These are phyloP conservation scores for Taurulus bubalis DNA, from an alignment of 2,113 vertebrate genomes.

Conservation along the genomic window DNA sequence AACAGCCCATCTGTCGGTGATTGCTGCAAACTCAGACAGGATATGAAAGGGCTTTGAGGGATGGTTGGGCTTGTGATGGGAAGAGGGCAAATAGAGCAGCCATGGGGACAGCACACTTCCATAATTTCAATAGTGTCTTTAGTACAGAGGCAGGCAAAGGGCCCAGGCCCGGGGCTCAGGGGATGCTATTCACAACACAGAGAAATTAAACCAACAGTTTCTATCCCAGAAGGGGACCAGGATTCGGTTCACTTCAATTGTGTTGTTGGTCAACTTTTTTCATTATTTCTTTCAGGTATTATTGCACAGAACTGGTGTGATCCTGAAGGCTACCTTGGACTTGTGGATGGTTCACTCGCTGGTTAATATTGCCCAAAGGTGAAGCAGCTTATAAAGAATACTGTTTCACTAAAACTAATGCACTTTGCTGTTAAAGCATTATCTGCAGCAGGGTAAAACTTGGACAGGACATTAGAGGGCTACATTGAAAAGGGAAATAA, in stretches of 20 bases:
- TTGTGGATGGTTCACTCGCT: slow-evolving; percentile 23
- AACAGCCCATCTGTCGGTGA: slow-evolving; percentile 78
- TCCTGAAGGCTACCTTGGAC: slow-evolving; percentile 12
- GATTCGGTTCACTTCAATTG: slow-evolving; percentile 29
- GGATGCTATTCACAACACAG: slow-evolving; percentile 40
- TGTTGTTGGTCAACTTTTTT: slow-evolving; percentile 34
- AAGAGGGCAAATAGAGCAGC: slow-evolving; percentile 60
- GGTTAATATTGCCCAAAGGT: slow-evolving; percentile 24
- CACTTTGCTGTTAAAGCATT: slow-evolving; percentile 13
- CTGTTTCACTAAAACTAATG: not conserved
- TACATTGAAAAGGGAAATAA: not conserved
- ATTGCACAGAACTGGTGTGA: slow-evolving; percentile 1
- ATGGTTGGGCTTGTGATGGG: slow-evolving; percentile 66
- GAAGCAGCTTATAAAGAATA: not conserved
- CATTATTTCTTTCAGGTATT: slow-evolving; percentile 23
- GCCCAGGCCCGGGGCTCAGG: slow-evolving; percentile 26
- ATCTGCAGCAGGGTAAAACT: not conserved
- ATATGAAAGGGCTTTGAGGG: slow-evolving; percentile 78
- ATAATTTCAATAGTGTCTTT: slow-evolving; percentile 69
- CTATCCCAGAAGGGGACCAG: slow-evolving; percentile 33
- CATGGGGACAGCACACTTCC: slow-evolving; percentile 58
- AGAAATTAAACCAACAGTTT: slow-evolving; percentile 53
- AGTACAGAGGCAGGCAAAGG: slow-evolving; percentile 52
- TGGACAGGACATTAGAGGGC: not conserved
- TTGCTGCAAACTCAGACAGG: slow-evolving; percentile 77